These are phyloP conservation scores for Hormiphora californensis DNA, from an alignment of 37 sponge, comb jelly and placozoan genomes.

Conservation along the genomic window DNA sequence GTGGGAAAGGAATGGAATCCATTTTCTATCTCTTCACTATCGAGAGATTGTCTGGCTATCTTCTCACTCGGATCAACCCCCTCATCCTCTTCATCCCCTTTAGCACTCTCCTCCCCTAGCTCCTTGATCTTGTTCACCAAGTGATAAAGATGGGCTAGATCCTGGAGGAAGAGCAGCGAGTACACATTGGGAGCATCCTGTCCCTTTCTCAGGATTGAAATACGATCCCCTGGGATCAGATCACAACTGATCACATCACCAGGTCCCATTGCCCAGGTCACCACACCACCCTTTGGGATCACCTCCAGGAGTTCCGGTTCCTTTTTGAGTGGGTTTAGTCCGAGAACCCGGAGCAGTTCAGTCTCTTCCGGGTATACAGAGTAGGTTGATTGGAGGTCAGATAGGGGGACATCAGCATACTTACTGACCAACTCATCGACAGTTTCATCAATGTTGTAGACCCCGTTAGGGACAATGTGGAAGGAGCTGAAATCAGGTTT, in stretches of 20 bases:
- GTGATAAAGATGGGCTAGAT: not conserved
- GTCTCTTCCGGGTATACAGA: not conserved
- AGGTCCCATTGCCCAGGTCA: not conserved
- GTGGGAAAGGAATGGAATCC: not conserved
- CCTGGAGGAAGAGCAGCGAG: constrained; percentile 13
- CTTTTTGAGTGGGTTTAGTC: not conserved
- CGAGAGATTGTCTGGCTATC: not conserved
- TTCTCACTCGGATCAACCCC: not conserved
- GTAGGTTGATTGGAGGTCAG: not conserved
- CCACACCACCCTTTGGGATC: not conserved
- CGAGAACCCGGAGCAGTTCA: not conserved
- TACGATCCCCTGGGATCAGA: constrained; percentile 6
- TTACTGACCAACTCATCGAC: not conserved
- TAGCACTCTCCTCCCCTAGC: not conserved
- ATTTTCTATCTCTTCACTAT: not conserved
- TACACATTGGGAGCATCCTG: not conserved
- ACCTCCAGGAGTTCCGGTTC: not conserved
- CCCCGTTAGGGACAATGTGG: constrained; percentile 21
- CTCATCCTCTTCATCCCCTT: too few relatives aligned
- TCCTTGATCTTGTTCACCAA: not conserved
- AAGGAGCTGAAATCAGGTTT: not conserved
- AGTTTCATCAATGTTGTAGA: constrained; percentile 14
- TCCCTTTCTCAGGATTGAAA: not conserved
- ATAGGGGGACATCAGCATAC: not conserved
- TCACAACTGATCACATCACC: not conserved